Percentiles rank a stretch among this genome's conserved stretches.
phyloP scores from a whole-genome alignment of 2,888 invertebrate species.

The Drosophila niveifrons region DNA sequence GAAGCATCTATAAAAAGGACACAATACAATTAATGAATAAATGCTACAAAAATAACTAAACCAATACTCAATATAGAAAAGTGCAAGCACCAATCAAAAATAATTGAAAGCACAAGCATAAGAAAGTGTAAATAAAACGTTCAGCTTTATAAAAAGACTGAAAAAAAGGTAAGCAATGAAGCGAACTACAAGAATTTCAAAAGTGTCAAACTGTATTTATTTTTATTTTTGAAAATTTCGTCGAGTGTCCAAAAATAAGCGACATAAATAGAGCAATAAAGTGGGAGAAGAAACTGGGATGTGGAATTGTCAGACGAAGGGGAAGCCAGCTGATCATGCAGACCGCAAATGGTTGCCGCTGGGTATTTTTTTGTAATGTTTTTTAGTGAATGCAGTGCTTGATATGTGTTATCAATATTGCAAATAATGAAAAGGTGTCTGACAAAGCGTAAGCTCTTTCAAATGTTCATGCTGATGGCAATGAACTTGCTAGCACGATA shows the following conservation, averaged over 20 bases:
- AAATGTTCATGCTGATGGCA: constrained; percentile 21
- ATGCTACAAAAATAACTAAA: not conserved
- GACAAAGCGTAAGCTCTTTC: not conserved
- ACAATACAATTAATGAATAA: constrained; percentile 1
- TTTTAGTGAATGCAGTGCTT: not conserved
- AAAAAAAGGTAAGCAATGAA: constrained; percentile 5
- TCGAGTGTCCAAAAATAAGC: not conserved
- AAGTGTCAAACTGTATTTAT: not conserved
- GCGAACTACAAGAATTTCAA: not conserved
- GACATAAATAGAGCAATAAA: constrained; percentile 4
- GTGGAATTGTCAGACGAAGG: not conserved
- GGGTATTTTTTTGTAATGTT: not conserved
- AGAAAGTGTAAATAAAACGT: not conserved
- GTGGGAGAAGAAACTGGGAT: not conserved
- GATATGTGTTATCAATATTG: constrained; percentile 5
- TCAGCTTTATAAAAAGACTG: not conserved
- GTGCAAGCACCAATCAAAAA: constrained; percentile 1
- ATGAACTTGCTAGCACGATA: constrained; percentile 35
- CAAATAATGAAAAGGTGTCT: not conserved
- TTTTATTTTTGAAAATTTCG: constrained; percentile 5
- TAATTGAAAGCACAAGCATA: not conserved
- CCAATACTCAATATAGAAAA: constrained; percentile 5
- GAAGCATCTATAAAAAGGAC: not conserved
- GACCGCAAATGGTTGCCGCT: constrained; percentile 2
- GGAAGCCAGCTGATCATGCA: no score